Base-by-base conservation (phyloP, 2,888 invertebrate species). In the Oasisia sp. region DNA sequence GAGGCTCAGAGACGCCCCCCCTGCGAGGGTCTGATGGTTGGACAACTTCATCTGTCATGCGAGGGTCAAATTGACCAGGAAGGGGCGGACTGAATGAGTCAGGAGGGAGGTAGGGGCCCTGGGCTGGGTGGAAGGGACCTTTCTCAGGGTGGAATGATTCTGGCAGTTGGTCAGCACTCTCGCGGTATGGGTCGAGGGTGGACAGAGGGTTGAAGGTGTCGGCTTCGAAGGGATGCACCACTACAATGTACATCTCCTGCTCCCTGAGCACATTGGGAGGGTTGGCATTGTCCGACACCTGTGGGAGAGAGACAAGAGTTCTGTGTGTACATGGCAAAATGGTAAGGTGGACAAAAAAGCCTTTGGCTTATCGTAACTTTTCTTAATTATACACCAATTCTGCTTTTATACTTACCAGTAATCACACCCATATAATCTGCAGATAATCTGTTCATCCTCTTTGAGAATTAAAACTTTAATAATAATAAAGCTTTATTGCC, bases 271-370 rank as follows among this genome's bases (percentile, higher is more conserved):
- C 93, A 91, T 95, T 94, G 9, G 94, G 93, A n/a, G 95, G 94
- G 45, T 93, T 93, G 27, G 94, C 92, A 9, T 94, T 94, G 92
- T 95, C 95, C 38, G 95, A 94, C 32, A 95, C 95, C 95, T 95
- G 93, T 9, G 91, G 44, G 92, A 74, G 27, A 19, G n/a, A 19
- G 27, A 74, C 19, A 19, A 74, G 74, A 74, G 19, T 74, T n/a
- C 38, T 38, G 38, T 38, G 4, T 38, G 38, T 38, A 38, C 38
- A 38, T 38, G 38, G 38, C 38, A 38, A 38, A 38, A 4, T 38
- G 38, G 38, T 38, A 4, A 38, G 4, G 38, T 38, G 38, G 38
- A 38, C 38, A 38, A 38, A 38, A 38, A 38, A 38, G 38, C 38
- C 38, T 38, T 38, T 38, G 38, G 38, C 38, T 38, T 38, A 38